These are phyloP conservation scores for Siderastrea siderea DNA, from an alignment of 92 coral and sea anemone species.

Conservation along the genomic window DNA sequence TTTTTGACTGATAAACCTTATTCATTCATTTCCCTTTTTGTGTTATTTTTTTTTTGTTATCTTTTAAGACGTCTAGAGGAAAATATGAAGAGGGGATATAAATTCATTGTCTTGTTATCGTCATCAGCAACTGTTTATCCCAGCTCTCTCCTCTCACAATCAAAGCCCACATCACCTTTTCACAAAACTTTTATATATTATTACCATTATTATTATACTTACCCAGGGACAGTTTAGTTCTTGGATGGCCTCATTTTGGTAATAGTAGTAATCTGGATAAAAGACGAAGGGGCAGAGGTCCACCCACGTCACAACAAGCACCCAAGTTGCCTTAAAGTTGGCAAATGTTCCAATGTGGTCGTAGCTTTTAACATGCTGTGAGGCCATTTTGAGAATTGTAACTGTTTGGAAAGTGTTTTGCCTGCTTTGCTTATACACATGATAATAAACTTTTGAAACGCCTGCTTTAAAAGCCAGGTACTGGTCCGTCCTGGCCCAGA, in stretches of 20 bases:
- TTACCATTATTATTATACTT: neutral
- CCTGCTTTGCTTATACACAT: neutral
- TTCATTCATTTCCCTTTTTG: too few species aligned
- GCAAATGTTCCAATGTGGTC: neutral
- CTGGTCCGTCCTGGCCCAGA: constrained; percentile 55
- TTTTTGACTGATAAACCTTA: too few species aligned
- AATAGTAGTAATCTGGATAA: neutral
- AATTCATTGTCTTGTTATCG: too few species aligned
- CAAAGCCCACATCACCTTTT: too few species aligned
- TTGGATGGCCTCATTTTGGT: neutral
- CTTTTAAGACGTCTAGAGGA: too few species aligned
- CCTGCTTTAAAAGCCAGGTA: neutral
- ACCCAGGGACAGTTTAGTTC: neutral
- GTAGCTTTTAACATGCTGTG: constrained; percentile 27
- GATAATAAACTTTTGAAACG: constrained; percentile 28
- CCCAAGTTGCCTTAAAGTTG: constrained; percentile 55
- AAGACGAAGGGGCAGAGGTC: constrained; percentile 23
- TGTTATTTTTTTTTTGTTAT: too few species aligned
- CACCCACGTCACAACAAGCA: constrained; percentile 59
- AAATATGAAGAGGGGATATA: too few species aligned
- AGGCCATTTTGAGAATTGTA: constrained; percentile 1
- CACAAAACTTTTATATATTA: neutral
- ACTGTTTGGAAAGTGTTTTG: neutral
- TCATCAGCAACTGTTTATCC: too few species aligned
- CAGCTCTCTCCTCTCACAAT: neutral